Evolutionary conservation across 2,888 invertebrate genomes (phyloP), one percentile per base, ranked within the genome.

Genomic region (Cataglyphis albicans): DNA sequence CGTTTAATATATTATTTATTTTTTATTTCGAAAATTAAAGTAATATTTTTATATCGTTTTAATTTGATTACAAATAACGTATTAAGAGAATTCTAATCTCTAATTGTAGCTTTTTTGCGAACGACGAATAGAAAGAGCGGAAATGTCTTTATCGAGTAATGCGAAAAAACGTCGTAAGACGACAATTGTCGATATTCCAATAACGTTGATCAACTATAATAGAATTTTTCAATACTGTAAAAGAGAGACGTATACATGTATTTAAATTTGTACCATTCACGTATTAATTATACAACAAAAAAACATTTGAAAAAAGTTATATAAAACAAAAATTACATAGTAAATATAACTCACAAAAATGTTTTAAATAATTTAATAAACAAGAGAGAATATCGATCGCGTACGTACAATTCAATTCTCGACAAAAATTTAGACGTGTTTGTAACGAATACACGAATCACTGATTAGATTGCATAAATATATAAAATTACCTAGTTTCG

Each of bases 111-210:
- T 12, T 70, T 5, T 59, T 70, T 4, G n/a, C 15, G 21, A 76
- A 32, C 25, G 25, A 29, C 21, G 18, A 57, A 41, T 68, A 6
- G 73, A 70, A 68, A 80, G 35, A 70, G 18, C 21, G 18, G 15
- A 68, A 57, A 59, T n/a, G 18, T 61, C 44, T 72, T 61, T 44
- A 72, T 32, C 35, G 57, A 41, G 5, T 78, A 72, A 78, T 18
- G 15, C 72, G 44, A 59, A 59, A 80, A 25, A 72, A 72, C 44
- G 12, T 57, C 21, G 29, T 44, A 44, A 41, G 32, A 57, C 32
- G 21, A 78, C 72, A 80, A 70, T 80, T 59, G 44, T 72, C 44
- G 73, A 80, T 80, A 80, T 80, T 80, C 59, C n/a, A 44, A 18
- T 44, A 78, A 78, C 32, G 44, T 78, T 44, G 29, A 32, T 80